A percentile compares a stretch with the other conserved stretches of the same genome.
Evolutionary conservation across 2,113 vertebrate species (phyloP).

Genomic region (Myotis yumanensis): DNA sequence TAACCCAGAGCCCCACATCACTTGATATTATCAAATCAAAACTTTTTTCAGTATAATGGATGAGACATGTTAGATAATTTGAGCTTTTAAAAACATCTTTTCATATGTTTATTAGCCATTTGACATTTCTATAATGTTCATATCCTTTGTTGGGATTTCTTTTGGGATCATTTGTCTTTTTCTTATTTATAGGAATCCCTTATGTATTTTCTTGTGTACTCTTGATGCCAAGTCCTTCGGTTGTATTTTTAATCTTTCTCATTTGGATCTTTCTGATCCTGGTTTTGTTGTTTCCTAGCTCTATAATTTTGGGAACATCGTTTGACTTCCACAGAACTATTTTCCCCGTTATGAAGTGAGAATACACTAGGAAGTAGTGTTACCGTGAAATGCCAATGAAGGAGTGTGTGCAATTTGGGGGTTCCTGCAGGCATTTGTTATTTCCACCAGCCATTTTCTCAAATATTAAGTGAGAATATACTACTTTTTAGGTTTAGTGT

Average conservation of each 20-base stretch:
- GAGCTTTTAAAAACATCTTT: constrained; percentile 3
- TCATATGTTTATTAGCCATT: background rate
- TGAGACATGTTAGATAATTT: constrained; percentile 37
- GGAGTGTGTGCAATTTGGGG: background rate
- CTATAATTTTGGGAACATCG: constrained; percentile 1
- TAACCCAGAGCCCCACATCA: background rate
- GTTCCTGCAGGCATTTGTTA: background rate
- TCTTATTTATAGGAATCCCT: background rate
- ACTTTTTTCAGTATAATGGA: background rate
- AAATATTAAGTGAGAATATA: background rate
- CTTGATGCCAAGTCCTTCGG: background rate
- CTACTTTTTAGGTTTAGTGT: background rate
- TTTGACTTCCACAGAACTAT: constrained; percentile 14
- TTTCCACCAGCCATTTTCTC: constrained; percentile 25
- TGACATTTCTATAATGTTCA: background rate
- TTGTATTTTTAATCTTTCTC: background rate
- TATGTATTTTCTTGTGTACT: background rate
- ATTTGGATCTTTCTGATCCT: constrained; percentile 14
- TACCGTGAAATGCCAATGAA: background rate
- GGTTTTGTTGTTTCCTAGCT: constrained; percentile 5
- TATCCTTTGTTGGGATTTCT: constrained; percentile 29
- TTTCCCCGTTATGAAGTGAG: background rate
- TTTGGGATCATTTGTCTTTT: constrained; percentile 34
- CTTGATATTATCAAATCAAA: background rate
- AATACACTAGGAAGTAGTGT: background rate